Base-by-base conservation (phyloP, 2,888 invertebrate species). In the Capitulum mitella region DNA sequence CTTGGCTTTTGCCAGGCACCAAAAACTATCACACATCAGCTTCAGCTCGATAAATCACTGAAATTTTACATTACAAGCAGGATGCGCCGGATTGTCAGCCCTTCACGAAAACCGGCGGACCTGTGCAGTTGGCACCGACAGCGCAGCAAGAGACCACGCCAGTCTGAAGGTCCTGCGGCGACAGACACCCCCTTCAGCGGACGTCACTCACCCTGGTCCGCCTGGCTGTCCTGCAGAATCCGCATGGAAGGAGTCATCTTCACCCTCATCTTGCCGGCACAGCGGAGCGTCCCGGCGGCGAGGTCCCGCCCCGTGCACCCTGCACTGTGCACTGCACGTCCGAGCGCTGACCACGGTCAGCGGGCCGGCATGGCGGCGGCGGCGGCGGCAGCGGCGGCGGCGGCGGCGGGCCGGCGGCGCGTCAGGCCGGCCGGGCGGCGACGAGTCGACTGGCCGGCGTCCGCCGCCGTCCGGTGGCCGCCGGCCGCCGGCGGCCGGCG, bases 311-410 rank as follows among this genome's bases (percentile, higher is more conserved):
- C n/a, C 29, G 43, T 43, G 43, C 6, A 12, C 58, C n/a, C 58
- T n/a, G 58, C 58, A 58, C 58, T 29, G n/a, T 43, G 43, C 43
- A 12, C 43, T 5, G 43, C 43, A 5, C 43, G 12, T 5, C 43
- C 12, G 43, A 43, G 43, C 51, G 12, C 34, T 29, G 64, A 58
- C 10, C n/a, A 16, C 10, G 29, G 34, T 32, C 34, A 5, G 26
- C 70, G 19, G 16, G 70, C 34, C 37, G 70, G 37, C 26, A 26
- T 40, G 40, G 37, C 37, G 34, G 34, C 64, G 34, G 37, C 37
- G 64, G 64, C 64, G 64, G 37, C 70, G 70, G 40, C 70, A 34
- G 64, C 58, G 58, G 64, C 64, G 70, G 40, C 70, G 70, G 70
- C 70, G 37, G 37, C 70, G 22, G 70, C 70, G 10, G 70, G 16